These are phyloP conservation scores for Dasyornis broadbenti DNA, from an alignment of 2,113 vertebrate species.

Conservation along the genomic window DNA sequence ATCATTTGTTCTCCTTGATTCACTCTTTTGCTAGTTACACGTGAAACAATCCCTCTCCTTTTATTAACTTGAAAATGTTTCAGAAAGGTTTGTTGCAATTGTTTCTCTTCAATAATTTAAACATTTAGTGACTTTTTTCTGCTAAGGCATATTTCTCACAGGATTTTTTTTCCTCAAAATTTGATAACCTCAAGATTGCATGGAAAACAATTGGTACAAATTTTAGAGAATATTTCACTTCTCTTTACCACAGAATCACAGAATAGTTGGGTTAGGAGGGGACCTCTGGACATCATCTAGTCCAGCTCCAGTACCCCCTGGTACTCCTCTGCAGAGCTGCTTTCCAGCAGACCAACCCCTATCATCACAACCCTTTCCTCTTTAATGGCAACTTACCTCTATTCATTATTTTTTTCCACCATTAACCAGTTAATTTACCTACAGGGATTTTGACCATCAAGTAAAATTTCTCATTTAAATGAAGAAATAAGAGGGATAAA, in stretches of 20 bases:
- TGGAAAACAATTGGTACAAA: neutral
- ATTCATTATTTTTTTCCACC: neutral
- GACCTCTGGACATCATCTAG: neutral
- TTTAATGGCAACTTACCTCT: neutral
- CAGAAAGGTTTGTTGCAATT: neutral
- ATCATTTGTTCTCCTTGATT: neutral
- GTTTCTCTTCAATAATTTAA: neutral
- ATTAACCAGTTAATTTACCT: neutral
- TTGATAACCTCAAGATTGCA: neutral
- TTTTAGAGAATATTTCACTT: neutral
- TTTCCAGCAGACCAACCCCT: neutral
- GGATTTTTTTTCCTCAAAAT: neutral
- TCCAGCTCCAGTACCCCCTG: accelerated
- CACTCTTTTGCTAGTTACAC: neutral
- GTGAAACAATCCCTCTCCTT: neutral
- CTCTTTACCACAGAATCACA: neutral
- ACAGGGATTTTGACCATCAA: neutral
- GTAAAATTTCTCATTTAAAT: neutral
- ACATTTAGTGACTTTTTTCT: neutral
- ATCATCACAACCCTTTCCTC: neutral
- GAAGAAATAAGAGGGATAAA: neutral
- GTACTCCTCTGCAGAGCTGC: neutral
- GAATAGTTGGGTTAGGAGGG: neutral
- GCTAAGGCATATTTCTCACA: neutral
- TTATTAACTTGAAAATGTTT: neutral